phyloP scores from a whole-genome alignment of 2,888 invertebrate genomes.

The Sarcophaga subvicina region DNA sequence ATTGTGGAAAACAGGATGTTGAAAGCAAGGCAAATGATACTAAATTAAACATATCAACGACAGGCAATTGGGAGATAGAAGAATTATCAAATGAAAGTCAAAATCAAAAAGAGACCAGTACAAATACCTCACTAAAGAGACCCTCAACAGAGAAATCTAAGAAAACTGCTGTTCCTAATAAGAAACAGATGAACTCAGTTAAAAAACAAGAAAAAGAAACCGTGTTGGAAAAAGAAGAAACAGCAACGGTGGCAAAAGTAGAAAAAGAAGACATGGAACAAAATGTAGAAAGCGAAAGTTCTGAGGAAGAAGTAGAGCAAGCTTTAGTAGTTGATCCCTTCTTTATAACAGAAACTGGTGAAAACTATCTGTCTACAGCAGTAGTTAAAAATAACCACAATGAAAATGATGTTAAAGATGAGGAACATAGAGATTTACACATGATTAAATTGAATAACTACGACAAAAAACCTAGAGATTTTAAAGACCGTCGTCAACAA shows the following conservation, averaged over 20 bases:
- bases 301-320: constrained; percentile 45
- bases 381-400: constrained; percentile 64
- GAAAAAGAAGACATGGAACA: neutral
- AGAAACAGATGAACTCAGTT: neutral
- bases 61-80: constrained; percentile 56
- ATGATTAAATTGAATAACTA: constrained; percentile 66
- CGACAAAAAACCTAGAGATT: constrained; percentile 34
- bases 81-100: constrained; percentile 8
- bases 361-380: constrained; percentile 79
- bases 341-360: constrained; percentile 79
- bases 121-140: neutral
- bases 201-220: neutral
- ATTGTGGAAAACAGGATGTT: constrained; percentile 57
- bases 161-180: neutral
- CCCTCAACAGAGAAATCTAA: constrained; percentile 21
- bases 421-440: constrained; percentile 62
- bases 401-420: neutral
- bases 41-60: constrained; percentile 31
- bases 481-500: constrained; percentile 56
- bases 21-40: neutral
- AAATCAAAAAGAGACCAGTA: neutral
- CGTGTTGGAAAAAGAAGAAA: neutral
- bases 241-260: neutral
- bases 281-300: neutral
- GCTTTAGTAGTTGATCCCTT: constrained; percentile 78